Percentiles rank a stretch among this genome's conserved stretches.
Conservation (phyloP, 2,797 vertebrate species). For the Falco biarmicus region DNA sequence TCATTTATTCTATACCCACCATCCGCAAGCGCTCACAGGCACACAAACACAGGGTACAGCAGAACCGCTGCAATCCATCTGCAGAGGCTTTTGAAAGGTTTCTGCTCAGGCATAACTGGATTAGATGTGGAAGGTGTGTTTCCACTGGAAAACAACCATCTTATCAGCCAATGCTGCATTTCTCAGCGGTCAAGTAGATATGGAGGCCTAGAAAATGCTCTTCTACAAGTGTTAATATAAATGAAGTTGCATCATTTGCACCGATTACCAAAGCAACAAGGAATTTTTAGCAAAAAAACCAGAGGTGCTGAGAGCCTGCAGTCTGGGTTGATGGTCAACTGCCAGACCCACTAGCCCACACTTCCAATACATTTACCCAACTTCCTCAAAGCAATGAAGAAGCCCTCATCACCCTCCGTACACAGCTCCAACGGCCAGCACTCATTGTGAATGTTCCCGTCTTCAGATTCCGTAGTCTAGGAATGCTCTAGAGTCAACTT, state of each 20-base stretch:
- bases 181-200: conserved; percentile 40
- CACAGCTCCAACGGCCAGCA: background rate
- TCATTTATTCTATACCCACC: background rate
- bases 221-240: conserved; percentile 16
- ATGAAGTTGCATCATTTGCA: conserved; percentile 35
- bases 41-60: conserved; percentile 1
- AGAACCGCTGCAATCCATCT: conserved; percentile 4
- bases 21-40: background rate
- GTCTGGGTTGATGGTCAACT: conserved; percentile 8
- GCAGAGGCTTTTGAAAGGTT: conserved; percentile 35
- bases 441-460: background rate
- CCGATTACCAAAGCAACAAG: conserved; percentile 6
- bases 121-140: conserved; percentile 17
- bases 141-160: conserved; percentile 4
- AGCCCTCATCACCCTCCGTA: background rate
- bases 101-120: background rate
- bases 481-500: background rate
- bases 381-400: background rate
- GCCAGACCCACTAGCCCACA: conserved; percentile 5
- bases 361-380: conserved; percentile 17
- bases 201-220: background rate
- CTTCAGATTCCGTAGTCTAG: background rate
- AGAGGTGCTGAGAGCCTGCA: conserved; percentile 6
- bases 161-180: conserved; percentile 26
- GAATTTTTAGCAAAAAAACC: conserved; percentile 31